Conservation (phyloP, 1,140 invertebrate genomes). For the Pseudomyrmex flavicornis region DNA sequence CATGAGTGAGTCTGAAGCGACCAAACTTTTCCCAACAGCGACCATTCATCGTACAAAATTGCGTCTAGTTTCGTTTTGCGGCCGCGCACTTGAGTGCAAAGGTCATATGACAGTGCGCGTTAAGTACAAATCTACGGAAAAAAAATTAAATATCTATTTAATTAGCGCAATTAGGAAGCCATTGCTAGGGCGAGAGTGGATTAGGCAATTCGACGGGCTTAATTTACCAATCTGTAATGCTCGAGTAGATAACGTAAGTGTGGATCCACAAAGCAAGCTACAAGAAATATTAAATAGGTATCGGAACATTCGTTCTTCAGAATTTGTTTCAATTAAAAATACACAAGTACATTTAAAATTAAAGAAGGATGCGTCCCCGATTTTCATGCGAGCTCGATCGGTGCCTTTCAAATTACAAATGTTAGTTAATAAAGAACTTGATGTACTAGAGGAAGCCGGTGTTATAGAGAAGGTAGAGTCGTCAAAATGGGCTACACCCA, state of each 20-base stretch:
- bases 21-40: not conserved
- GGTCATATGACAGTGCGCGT: not conserved
- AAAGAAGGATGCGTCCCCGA: not conserved
- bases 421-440: not conserved
- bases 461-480: not conserved
- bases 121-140: not conserved
- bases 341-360: not conserved
- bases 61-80: not conserved
- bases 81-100: not conserved
- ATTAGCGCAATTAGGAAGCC: not conserved
- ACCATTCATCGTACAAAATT: not conserved
- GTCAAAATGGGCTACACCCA: constrained; percentile 13
- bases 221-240: not conserved
- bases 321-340: not conserved
- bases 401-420: constrained; percentile 37
- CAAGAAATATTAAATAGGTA: not conserved
- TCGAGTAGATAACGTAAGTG: not conserved
- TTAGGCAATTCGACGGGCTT: not conserved
- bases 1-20: not conserved
- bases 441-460: constrained; percentile 60
- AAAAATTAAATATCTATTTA: constrained; percentile 1
- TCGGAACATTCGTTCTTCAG: not conserved
- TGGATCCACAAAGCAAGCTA: not conserved
- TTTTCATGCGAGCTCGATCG: not conserved
- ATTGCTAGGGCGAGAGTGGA: constrained; percentile 10